Conservation (phyloP, 1,140 invertebrate genomes). For the Popillia japonica region DNA sequence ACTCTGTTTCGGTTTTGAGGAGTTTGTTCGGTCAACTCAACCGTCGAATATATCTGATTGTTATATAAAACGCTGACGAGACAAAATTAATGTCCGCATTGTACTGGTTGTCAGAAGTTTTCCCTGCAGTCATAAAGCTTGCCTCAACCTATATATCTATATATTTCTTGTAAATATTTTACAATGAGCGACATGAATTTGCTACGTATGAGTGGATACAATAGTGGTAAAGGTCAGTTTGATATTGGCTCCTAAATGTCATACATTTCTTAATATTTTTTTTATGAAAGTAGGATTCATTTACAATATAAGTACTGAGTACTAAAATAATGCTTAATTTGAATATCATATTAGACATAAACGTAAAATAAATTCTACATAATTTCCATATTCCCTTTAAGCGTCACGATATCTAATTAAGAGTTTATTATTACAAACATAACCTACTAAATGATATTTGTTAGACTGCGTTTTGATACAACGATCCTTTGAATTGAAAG, state of each 20-base stretch:
- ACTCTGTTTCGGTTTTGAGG: conserved; percentile 15
- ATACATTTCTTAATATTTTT: too few relatives aligned
- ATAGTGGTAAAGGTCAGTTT: too few relatives aligned
- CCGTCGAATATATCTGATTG: conserved; percentile 6
- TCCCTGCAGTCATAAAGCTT: not conserved
- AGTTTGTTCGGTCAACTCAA: not conserved
- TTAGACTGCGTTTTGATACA: not conserved
- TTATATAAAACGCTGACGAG: conserved; percentile 19
- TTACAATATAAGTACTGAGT: too few relatives aligned
- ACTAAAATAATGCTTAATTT: too few relatives aligned
- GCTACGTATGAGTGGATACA: too few relatives aligned
- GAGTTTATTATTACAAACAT: not conserved
- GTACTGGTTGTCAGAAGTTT: not conserved
- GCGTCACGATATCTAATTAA: not conserved
- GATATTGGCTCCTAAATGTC: too few relatives aligned
- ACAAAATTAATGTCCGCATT: conserved; percentile 20
- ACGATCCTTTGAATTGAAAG: not conserved
- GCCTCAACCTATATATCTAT: not conserved
- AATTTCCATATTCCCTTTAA: not conserved
- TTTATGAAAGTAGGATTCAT: too few relatives aligned
- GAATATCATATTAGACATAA: too few relatives aligned
- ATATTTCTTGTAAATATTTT: not conserved
- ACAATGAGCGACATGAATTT: not conserved
- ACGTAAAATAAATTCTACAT: not conserved
- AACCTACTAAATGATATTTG: not conserved